Evolutionary conservation across 2,888 invertebrate genomes (phyloP).

Genomic region (Lycaena phlaeas): DNA sequence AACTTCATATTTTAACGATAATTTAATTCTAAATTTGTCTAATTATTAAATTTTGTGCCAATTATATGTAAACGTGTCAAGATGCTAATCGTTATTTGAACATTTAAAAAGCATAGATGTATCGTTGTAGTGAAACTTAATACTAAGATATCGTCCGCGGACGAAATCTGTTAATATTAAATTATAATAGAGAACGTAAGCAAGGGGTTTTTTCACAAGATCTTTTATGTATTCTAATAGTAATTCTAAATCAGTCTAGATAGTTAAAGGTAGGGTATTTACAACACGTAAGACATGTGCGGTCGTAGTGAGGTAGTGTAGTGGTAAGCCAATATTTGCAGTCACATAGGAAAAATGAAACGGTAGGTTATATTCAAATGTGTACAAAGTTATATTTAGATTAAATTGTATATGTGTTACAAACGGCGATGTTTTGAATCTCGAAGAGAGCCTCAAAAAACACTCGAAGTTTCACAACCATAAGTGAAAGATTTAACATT

Average conservation of each 20-base stretch:
- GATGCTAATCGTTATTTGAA: slow-evolving; percentile 32
- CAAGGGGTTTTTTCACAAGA: slow-evolving; percentile 35
- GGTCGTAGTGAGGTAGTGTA: slow-evolving; percentile 46
- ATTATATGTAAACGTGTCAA: slow-evolving; percentile 54
- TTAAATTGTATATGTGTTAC: neutral
- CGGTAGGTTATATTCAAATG: neutral
- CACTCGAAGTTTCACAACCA: slow-evolving; percentile 3
- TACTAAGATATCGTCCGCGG: slow-evolving; percentile 28
- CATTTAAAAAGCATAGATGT: slow-evolving; percentile 46
- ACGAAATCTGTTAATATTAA: slow-evolving; percentile 18
- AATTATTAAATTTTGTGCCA: slow-evolving; percentile 47
- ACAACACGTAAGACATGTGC: slow-evolving; percentile 42
- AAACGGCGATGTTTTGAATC: neutral
- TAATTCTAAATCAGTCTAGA: slow-evolving; percentile 68
- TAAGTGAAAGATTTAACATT: neutral
- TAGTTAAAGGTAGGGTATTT: slow-evolving; percentile 43
- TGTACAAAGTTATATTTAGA: neutral
- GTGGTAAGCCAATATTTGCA: slow-evolving; percentile 11
- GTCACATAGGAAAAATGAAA: slow-evolving; percentile 5
- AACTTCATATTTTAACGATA: slow-evolving; percentile 33
- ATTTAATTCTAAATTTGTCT: slow-evolving; percentile 45
- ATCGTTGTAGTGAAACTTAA: slow-evolving; percentile 59
- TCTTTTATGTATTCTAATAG: slow-evolving; percentile 41
- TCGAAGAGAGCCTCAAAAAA: neutral
- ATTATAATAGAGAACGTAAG: slow-evolving; percentile 28